phyloP scores from a whole-genome alignment of 2,888 invertebrate species.

The Dugesia japonica region DNA sequence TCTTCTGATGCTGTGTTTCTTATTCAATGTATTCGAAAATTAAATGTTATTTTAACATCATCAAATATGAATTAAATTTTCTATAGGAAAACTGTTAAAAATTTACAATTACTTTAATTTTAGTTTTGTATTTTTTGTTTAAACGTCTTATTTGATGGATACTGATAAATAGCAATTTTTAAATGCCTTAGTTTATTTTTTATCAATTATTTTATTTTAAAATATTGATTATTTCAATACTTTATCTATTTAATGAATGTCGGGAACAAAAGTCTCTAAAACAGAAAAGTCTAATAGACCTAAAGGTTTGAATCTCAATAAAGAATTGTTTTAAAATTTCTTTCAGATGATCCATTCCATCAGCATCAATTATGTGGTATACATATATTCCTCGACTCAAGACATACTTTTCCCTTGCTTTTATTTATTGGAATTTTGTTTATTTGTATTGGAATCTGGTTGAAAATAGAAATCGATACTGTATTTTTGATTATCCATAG shows the following conservation, averaged over 20 bases:
- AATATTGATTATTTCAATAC: not conserved
- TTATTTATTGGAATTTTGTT: not conserved
- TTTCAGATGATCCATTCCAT: not conserved
- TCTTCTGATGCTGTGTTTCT: not conserved
- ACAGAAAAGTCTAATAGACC: not conserved
- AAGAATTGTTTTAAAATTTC: not conserved
- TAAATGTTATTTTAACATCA: not conserved
- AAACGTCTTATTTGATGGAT: not conserved
- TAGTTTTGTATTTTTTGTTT: not conserved
- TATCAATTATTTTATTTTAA: too few species aligned
- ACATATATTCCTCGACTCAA: not conserved
- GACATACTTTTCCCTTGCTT: not conserved
- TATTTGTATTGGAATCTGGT: not conserved
- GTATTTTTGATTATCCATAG: not conserved
- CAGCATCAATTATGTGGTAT: slow-evolving; percentile 8
- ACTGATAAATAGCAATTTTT: not conserved
- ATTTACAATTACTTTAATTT: too few species aligned
- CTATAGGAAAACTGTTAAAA: too few species aligned
- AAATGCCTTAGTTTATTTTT: not conserved
- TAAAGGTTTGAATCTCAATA: not conserved
- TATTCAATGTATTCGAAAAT: not conserved
- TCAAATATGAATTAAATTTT: not conserved
- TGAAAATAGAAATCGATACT: not conserved
- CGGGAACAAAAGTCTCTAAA: not conserved
- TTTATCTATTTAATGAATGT: not conserved